These are phyloP conservation scores for Eptesicus fuscus DNA, from an alignment of 2,113 vertebrate species.

Conservation along the genomic window DNA sequence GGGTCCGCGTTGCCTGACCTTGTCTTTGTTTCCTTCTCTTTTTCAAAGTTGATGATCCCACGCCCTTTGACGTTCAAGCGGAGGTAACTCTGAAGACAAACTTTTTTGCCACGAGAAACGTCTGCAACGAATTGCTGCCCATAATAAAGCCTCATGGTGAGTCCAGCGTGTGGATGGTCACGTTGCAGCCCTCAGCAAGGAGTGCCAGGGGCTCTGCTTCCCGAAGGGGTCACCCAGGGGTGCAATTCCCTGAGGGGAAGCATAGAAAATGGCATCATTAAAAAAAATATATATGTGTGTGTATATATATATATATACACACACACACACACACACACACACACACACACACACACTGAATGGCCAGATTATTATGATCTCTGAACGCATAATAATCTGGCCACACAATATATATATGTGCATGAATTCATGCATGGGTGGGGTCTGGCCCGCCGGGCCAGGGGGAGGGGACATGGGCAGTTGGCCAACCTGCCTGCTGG, in stretches of 20 bases:
- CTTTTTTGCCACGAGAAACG: constrained; percentile 91
- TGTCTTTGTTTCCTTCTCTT: background rate
- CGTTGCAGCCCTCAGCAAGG: background rate
- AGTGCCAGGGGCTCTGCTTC: background rate
- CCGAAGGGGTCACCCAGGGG: fast-evolving
- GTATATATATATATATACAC: too few relatives aligned
- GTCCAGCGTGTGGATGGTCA: background rate
- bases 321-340: too few relatives aligned
- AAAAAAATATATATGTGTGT: too few relatives aligned
- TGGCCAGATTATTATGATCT: too few relatives aligned
- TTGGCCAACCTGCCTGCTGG: too few relatives aligned
- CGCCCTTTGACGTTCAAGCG: constrained; percentile 88
- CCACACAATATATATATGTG: too few relatives aligned
- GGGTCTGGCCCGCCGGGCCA: too few relatives aligned
- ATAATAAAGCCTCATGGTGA: constrained; percentile 93
- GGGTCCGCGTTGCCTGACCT: background rate
- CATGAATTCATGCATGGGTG: too few relatives aligned
- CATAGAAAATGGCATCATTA: background rate
- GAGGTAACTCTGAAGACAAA: constrained; percentile 93
- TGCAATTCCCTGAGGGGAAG: background rate
- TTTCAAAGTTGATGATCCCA: constrained; percentile 82
- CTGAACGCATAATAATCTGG: too few relatives aligned
- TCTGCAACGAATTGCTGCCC: constrained; percentile 89
- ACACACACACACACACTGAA: too few relatives aligned
- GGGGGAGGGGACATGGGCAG: too few relatives aligned